Base-by-base conservation (phyloP, 2,888 invertebrate species). In the Drosophila neoperkinsi region DNA sequence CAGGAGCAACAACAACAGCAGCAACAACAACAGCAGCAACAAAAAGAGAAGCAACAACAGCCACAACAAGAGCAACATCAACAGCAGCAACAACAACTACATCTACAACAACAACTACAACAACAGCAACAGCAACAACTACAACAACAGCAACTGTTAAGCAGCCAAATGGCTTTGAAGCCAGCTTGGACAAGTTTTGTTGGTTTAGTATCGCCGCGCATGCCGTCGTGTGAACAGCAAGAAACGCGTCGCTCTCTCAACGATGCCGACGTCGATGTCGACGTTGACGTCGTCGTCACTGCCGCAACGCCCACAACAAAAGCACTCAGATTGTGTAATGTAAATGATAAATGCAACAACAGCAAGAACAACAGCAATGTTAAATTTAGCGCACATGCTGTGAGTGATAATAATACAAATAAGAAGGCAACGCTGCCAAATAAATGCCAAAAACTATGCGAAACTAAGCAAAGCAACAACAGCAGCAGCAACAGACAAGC, bases 161-260 rank as follows among this genome's bases (percentile, higher is more conserved):
- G 76, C 59, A 76, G 64, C 57, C 86, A 88, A 84, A 78, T 81
- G 71, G 86, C 79, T 82, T 81, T 81, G 77, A 84, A 88, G 81
- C 77, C 82, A 77, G 80, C 77, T 73, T 76, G 79, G 79, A 81
- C 87, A 88, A 89, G 82, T 91, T 88, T 83, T 87, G 91, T 84
- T 87, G 91, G 82, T 91, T 88, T 82, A 92, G 91, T 92, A 87
- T 78, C 81, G 79, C 82, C 84, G 79, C 90, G 87, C 83, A 86
- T 84, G 88, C 90, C 90, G 92, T 85, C 89, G 90, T 71, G 89
- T 90, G 88, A 88, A 78, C 89, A 85, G 67, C 84, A 82, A 73
- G 74, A 77, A 84, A 60, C 81, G 88, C 74, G 76, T 79, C 74
- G 74, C 57, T 74, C 74, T 64, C 63, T 69, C 63, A 68, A 56